Evolutionary conservation across 2,797 vertebrate species (phyloP).

Genomic region (Glyptemys insculpta): DNA sequence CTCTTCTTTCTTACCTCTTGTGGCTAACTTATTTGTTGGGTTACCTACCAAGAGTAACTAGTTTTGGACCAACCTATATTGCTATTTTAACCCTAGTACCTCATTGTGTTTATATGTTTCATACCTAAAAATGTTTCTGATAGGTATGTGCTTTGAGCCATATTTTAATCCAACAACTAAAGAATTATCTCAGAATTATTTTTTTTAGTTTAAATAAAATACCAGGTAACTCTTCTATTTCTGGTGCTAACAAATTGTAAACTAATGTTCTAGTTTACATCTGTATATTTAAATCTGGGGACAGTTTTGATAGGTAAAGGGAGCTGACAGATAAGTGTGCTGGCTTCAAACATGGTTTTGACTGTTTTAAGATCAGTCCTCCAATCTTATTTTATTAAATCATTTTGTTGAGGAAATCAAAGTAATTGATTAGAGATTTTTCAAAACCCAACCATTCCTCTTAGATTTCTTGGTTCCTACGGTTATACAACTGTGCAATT

Average conservation of each 20-base stretch:
- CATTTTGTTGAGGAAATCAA: neutral
- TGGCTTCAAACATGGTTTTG: neutral
- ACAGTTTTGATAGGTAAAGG: neutral
- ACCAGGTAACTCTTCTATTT: neutral
- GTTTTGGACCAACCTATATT: neutral
- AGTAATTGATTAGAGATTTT: neutral
- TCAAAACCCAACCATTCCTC: neutral
- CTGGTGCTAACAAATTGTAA: neutral
- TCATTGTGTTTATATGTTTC: neutral
- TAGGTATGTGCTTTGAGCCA: neutral
- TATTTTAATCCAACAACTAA: neutral
- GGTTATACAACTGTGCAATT: neutral
- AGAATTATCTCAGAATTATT: neutral
- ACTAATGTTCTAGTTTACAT: neutral
- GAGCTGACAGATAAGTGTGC: neutral
- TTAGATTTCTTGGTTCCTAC: constrained; percentile 13
- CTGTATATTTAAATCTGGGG: neutral
- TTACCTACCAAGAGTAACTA: neutral
- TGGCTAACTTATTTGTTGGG: neutral
- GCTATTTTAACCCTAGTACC: neutral
- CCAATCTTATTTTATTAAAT: neutral
- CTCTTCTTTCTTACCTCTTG: rapidly evolving
- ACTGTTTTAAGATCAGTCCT: neutral
- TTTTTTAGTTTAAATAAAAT: neutral
- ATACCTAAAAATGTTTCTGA: neutral